Evolutionary conservation across 92 coral and sea anemone species (phyloP).

Genomic region (Galaxea fascicularis): DNA sequence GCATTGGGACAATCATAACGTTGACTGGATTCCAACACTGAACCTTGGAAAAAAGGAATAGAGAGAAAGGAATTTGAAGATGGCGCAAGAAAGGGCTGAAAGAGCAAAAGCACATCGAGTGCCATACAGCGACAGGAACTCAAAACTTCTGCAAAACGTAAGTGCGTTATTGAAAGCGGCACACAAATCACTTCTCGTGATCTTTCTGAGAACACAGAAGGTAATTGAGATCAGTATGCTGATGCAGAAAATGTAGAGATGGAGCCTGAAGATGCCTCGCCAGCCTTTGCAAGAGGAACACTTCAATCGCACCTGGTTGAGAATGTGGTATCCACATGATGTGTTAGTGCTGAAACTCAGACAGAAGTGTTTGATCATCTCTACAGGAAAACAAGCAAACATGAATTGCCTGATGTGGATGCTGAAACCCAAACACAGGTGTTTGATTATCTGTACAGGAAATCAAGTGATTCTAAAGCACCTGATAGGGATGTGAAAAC

Average conservation of each 20-base stretch:
- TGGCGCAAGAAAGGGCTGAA: conserved; percentile 16
- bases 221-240: conserved; percentile 21
- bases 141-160: too few relatives aligned
- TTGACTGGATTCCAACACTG: too few relatives aligned
- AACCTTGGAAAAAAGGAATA: too few relatives aligned
- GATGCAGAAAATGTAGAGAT: conserved; percentile 24
- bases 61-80: background rate
- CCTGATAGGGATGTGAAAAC: conserved; percentile 33
- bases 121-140: conserved; percentile 18
- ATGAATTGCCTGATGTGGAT: conserved; percentile 39
- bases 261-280: conserved; percentile 24
- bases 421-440: conserved; percentile 39
- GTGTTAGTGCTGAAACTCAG: conserved; percentile 27
- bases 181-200: conserved; percentile 8
- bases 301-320: conserved; percentile 11
- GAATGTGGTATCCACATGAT: conserved; percentile 22
- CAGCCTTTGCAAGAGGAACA: conserved; percentile 19
- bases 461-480: conserved; percentile 3
- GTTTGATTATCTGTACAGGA: background rate
- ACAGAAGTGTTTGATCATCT: conserved; percentile 9
- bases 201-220: conserved; percentile 24
- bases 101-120: conserved; percentile 22
- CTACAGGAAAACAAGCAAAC: conserved; percentile 19
- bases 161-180: conserved; percentile 14
- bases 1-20: conserved; percentile 46